Evolutionary conservation across 2,888 invertebrate species (phyloP), one percentile per base, ranked within the genome.

Genomic region (Amblyjoppa proteus): DNA sequence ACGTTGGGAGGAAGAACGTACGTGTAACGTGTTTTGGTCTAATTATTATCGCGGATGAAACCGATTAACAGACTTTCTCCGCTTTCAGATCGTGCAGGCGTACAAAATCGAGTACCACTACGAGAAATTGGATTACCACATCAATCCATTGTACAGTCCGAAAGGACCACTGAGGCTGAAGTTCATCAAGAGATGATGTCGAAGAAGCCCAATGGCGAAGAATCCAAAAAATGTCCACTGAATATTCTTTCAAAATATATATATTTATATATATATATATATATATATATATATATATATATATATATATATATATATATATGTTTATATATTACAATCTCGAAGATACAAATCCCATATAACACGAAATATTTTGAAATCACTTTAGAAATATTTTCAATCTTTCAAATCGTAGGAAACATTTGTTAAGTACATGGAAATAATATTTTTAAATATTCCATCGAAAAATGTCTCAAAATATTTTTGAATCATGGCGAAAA

Each of bases 81-180:
- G 84, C 84, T 95, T 95, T 56, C 94, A 97, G 96, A 95, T 96
- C 93, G 93, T 97, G 56, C 96, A 96, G 90, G 94, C 95, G 0
- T 96, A 96, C 92, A 95, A 95, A 91, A 94, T 97, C 92, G 96
- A 96, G 89, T 97, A 96, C 90, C 95, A 96, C 87, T 94, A 96
- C 87, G 94, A 95, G 68, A 95, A 95, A n/a, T 89, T 97, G 91
- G 96, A 96, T 16, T 96, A 96, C 90, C 95, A 96, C 88, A 95
- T 96, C 2, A 96, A 96, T 89, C 96, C 96, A 0, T 96, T 97
- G 96, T 97, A 96, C 90, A 96, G 96, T 0, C 97, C 97, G 0
- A 95, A 96, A 86, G 96, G 97, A 86, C 96, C 96, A 0, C 94
- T 97, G 49, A 95, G 95, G 90, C 93, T 97, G 49, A 96, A 95